Evolutionary conservation across 2,797 vertebrate genomes (phyloP), one percentile per base, ranked within the genome.

Genomic region (Tokudaia muenninki): DNA sequence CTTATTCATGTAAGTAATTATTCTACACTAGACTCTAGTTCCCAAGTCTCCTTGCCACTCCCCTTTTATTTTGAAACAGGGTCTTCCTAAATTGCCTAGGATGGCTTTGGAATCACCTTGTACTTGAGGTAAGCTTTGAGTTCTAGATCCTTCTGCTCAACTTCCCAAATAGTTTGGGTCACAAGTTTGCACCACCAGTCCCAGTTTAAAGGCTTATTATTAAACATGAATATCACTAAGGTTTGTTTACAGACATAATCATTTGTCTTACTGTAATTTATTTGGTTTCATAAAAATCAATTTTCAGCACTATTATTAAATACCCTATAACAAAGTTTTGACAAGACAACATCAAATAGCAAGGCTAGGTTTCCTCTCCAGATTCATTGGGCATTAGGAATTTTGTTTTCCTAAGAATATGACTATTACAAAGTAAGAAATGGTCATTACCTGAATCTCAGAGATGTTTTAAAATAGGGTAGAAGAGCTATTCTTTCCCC

Each of bases 261-360:
- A 26, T 61, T 81, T 3, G 57, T 8, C 0, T 92, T 57, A 93
- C 75, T 44, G 14, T 0, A 82, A 37, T 8, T 0, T 79, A 70
- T 91, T 87, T 19, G 44, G 24, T 14, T 82, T 79, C 50, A 2
- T 61, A 57, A 19, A 92, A 63, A 19, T n/a, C 6, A 78, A 16
- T 77, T 77, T 5, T 4, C 29, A 78, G 59, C 26, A 83, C 24
- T 88, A 65, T 31, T 59, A 87, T 21, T 80, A 57, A 67, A 50
- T 74, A 87, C 4, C 63, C 41, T 3, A 77, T 41, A 31, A 34
- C 29, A 78, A 31, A 22, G 78, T 37, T 91, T n/a, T 65, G 55
- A 91, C 79, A 91, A 81, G 11, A 78, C 72, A 50, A 91, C 77
- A 63, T 87, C 19, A 90, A 37, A 80, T 80, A 82, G 96, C 17